Evolutionary conservation across 2,113 vertebrate species (phyloP), one percentile per base, ranked within the genome.

Genomic region (Phrynosoma platyrhinos): DNA sequence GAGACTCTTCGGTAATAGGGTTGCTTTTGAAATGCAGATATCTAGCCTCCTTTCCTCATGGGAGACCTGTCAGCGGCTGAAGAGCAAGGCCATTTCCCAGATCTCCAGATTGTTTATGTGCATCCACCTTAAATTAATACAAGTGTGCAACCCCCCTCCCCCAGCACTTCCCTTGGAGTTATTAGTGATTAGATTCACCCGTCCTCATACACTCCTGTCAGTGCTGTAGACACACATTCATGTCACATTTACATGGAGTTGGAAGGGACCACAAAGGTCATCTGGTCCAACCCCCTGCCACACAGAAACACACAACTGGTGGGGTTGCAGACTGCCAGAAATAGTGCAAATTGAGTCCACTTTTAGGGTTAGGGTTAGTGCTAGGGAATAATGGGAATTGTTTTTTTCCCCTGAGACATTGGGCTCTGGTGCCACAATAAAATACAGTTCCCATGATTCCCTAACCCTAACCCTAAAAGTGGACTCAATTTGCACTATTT

Each of bases 51-150:
- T 36, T 47, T 12, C 30, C 78, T 87, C 13, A 5, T 21, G 71
- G 81, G 81, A 83, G 20, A 32, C 32, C 69, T 80, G 85, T 76
- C 76, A 62, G 36, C 58, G 52, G 36, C 53, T 55, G 58, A 68
- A 68, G 5, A 66, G n/a, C 69, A 0, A 0, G 27, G 74, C 32
- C 42, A 1, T 83, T 47, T 82, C 76, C 10, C 76, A 7, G 1
- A 8, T 68, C 86, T 85, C 87, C 58, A 84, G 75, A 75, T 64
- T 69, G 30, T 80, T 78, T 0, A 0, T 30, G 52, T 23, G 64
- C 68, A 89, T 30, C 62, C 0, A 0, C 53, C 21, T 62, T 0
- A 0, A 81, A 0, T 21, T 3, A 0, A 5, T 5, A 5, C 79
- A 75, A 75, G 18, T 0, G 0, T 0, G 0, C 68, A 79, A 72